Conservation (phyloP, 2,888 invertebrate genomes). For the Agrotis puta region DNA sequence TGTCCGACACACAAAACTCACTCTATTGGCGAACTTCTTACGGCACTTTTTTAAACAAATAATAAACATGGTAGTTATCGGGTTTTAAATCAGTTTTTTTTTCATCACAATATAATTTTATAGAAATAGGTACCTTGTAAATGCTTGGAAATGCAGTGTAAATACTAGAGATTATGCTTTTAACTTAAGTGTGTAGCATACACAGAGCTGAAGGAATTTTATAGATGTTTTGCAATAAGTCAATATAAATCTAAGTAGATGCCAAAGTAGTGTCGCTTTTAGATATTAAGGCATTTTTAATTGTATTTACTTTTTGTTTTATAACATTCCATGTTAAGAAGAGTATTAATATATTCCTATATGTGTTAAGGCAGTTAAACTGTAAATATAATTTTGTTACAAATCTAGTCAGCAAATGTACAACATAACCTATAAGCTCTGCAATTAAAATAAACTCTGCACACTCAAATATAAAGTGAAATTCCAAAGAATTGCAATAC, state of each 20-base stretch:
- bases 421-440: slow-evolving; percentile 3
- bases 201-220: background rate
- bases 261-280: slow-evolving; percentile 1
- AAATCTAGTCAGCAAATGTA: slow-evolving; percentile 25
- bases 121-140: too few relatives aligned
- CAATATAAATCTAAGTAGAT: background rate
- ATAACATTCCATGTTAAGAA: slow-evolving; percentile 12
- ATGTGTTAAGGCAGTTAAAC: slow-evolving; percentile 2
- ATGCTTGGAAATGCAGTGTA: slow-evolving; percentile 27
- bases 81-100: background rate
- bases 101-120: background rate
- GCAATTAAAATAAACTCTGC: slow-evolving; percentile 28
- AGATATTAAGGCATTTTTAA: background rate
- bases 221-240: background rate
- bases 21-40: too few relatives aligned
- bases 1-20: too few relatives aligned
- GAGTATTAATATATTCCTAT: slow-evolving; percentile 14
- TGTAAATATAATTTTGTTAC: slow-evolving; percentile 34
- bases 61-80: too few relatives aligned
- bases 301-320: background rate
- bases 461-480: slow-evolving; percentile 19
- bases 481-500: slow-evolving; percentile 16
- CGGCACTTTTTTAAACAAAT: too few relatives aligned
- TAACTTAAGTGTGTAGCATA: background rate
- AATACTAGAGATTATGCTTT: slow-evolving; percentile 33